Percentiles rank a stretch among this genome's conserved stretches.
Conservation (phyloP, 2,888 invertebrate species). For the Laothoe populi region DNA sequence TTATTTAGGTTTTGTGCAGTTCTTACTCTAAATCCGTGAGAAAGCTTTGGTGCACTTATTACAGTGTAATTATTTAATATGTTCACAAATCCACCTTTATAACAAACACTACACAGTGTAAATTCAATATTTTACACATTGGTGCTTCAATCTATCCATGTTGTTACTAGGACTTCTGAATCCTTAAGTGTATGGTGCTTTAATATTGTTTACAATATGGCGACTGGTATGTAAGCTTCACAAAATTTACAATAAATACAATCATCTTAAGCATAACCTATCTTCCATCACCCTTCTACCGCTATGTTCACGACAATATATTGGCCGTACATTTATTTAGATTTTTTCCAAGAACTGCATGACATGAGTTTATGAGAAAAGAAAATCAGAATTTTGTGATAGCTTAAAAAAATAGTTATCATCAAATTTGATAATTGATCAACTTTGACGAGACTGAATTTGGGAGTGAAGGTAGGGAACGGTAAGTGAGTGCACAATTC, state of each 20-base stretch:
- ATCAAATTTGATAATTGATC: neutral
- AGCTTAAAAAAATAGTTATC: slow-evolving; percentile 1
- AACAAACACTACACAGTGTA: neutral
- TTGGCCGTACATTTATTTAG: neutral
- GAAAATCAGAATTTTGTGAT: slow-evolving; percentile 19
- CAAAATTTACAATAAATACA: neutral
- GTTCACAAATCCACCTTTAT: neutral
- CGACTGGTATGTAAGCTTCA: neutral
- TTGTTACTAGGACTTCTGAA: slow-evolving; percentile 4
- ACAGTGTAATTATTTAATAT: neutral
- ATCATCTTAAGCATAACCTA: neutral
- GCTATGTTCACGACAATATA: neutral
- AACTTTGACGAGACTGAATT: neutral
- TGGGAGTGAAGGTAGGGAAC: neutral
- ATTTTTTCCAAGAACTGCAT: neutral
- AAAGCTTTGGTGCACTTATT: slow-evolving; percentile 12
- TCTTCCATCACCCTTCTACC: neutral
- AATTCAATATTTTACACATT: slow-evolving; percentile 1
- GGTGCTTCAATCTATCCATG: too few species aligned
- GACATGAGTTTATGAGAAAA: slow-evolving; percentile 9
- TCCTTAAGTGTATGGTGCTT: neutral
- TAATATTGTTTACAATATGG: neutral
- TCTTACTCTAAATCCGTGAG: neutral
- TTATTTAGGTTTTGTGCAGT: neutral
- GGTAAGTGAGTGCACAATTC: slow-evolving; percentile 37